A percentile compares a stretch with the other conserved stretches of the same genome.
Evolutionary conservation across 2,888 invertebrate species (phyloP).

Genomic region (Caenorhabditis japonica): DNA sequence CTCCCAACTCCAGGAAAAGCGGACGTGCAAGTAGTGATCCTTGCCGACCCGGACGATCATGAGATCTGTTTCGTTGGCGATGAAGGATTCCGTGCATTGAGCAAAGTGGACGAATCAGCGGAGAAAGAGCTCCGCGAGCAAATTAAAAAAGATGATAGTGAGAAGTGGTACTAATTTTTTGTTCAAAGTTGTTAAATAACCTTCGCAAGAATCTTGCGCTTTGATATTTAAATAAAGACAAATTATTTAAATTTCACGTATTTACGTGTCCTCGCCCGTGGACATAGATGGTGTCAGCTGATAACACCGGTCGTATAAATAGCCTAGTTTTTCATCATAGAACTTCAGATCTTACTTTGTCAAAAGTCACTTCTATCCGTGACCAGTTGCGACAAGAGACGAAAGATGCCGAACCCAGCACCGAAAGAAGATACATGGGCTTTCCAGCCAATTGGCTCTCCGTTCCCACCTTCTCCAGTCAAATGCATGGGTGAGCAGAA

Average conservation of each 20-base stretch:
- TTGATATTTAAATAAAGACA: no score
- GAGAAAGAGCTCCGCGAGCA: conserved; percentile 84
- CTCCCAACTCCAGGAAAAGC: conserved; percentile 97
- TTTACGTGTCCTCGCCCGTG: no score
- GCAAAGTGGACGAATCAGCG: conserved; percentile 84
- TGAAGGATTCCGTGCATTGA: conserved; percentile 89
- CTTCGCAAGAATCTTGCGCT: no score
- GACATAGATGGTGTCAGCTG: no score
- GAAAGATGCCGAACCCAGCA: conserved; percentile 45
- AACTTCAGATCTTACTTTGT: no score
- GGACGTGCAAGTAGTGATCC: conserved; percentile 92
- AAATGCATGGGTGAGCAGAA: conserved; percentile 59
- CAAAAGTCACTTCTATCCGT: no score
- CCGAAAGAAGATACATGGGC: conserved; percentile 58
- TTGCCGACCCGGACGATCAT: conserved; percentile 95
- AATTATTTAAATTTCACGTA: no score
- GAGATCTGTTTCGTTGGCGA: conserved; percentile 99
- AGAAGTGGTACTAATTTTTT: conserved; percentile 63
- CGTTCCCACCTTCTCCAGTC: conserved; percentile 60
- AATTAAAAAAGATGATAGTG: conserved; percentile 72
- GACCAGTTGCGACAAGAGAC: not conserved
- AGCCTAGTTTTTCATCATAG: no score
- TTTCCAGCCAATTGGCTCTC: conserved; percentile 59
- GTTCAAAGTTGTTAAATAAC: no score
- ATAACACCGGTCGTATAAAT: no score